These are phyloP conservation scores for Microcebus lehilahytsara DNA, from an alignment of 2,113 vertebrate genomes.

Conservation along the genomic window DNA sequence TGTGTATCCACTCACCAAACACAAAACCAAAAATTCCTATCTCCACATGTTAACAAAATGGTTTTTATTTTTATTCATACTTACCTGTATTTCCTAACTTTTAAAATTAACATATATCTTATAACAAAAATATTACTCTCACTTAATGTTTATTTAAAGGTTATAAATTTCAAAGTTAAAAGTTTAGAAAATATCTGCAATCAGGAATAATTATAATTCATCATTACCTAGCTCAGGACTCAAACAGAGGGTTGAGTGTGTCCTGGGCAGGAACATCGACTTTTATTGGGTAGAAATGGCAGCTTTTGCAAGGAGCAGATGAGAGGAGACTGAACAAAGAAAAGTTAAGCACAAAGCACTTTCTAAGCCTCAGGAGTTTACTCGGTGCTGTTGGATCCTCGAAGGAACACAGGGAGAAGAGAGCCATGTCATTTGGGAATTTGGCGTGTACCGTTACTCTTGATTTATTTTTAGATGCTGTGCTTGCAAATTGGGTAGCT, in stretches of 20 bases:
- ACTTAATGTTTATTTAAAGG: background rate
- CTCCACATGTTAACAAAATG: background rate
- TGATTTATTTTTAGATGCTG: background rate
- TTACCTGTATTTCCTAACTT: background rate
- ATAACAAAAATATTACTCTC: constrained; percentile 13
- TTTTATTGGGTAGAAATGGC: background rate
- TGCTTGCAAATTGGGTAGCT: background rate
- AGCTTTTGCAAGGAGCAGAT: background rate
- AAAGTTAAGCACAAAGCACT: background rate
- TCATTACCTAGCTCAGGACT: background rate
- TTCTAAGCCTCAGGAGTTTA: background rate
- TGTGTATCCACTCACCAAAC: too few species aligned
- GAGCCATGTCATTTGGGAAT: background rate
- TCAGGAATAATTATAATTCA: background rate
- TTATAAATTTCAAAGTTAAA: background rate
- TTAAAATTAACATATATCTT: background rate
- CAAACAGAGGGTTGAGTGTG: background rate
- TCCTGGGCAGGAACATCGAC: too few species aligned
- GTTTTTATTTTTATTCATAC: background rate
- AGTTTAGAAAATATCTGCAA: background rate
- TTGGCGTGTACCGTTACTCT: background rate
- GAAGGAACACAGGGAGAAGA: background rate
- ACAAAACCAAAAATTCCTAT: background rate
- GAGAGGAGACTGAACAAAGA: background rate
- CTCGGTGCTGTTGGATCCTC: background rate